Conservation (phyloP, 2,888 invertebrate genomes). For the Nematopogon swammerdamellus region DNA sequence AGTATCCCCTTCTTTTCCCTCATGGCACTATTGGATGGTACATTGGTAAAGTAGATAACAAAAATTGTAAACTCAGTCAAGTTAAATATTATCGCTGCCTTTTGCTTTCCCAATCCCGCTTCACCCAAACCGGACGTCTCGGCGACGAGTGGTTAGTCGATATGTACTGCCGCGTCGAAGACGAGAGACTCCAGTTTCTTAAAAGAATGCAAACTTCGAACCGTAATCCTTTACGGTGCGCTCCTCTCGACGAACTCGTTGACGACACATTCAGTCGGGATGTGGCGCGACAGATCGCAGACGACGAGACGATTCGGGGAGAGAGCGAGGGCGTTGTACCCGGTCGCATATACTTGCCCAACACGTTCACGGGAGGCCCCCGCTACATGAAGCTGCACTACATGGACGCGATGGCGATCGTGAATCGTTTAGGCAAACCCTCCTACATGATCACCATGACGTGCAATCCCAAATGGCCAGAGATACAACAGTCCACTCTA, state of each 20-base stretch:
- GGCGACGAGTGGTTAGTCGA: constrained; percentile 9
- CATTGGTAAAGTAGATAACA: constrained; percentile 3
- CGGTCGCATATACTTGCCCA: constrained; percentile 5
- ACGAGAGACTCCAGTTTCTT: constrained; percentile 7
- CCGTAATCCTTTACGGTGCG: not conserved
- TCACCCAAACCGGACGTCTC: constrained; percentile 4
- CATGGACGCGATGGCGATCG: constrained; percentile 7
- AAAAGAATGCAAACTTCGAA: not conserved
- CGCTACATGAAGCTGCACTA: constrained; percentile 6
- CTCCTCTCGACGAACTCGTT: not conserved
- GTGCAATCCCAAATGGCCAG: constrained; percentile 6
- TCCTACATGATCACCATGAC: constrained; percentile 3
- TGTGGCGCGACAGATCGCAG: not conserved
- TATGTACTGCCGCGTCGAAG: constrained; percentile 7
- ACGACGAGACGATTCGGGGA: not conserved
- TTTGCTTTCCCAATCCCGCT: constrained; percentile 5
- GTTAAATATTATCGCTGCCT: constrained; percentile 5
- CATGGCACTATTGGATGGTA: constrained; percentile 6
- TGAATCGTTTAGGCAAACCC: constrained; percentile 5
- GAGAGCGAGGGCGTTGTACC: constrained; percentile 4
- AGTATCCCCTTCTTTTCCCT: constrained; percentile 4
- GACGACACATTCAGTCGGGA: not conserved
- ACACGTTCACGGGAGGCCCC: constrained; percentile 6
- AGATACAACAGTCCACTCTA: constrained; percentile 4
- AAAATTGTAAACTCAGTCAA: constrained; percentile 4